Percentiles rank a stretch among this genome's conserved stretches.
phyloP scores from a whole-genome alignment of 2,888 invertebrate species.

The Hemicrepidius hirtus region DNA sequence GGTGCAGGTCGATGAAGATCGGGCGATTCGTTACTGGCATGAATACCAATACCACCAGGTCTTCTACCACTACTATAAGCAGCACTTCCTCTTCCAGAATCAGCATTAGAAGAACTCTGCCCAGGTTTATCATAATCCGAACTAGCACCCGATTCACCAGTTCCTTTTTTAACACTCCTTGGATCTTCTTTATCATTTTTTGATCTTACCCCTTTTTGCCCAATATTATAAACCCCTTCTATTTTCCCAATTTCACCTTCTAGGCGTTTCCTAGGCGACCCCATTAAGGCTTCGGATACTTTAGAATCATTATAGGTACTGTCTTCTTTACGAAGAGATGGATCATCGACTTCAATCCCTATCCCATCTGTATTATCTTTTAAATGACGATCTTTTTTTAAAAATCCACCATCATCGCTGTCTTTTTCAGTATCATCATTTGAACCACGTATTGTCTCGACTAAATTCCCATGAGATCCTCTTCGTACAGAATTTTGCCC shows the following conservation, averaged over 20 bases:
- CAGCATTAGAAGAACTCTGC: slow-evolving; percentile 83
- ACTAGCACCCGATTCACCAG: slow-evolving; percentile 78
- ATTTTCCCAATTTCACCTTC: slow-evolving; percentile 68
- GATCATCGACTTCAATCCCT: slow-evolving; percentile 44
- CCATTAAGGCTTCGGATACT: slow-evolving; percentile 65
- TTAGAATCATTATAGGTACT: slow-evolving; percentile 58
- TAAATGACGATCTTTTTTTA: slow-evolving; percentile 63
- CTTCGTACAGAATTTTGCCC: slow-evolving; percentile 69
- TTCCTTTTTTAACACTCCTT: slow-evolving; percentile 73
- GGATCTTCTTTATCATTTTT: slow-evolving; percentile 72
- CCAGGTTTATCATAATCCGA: slow-evolving; percentile 86
- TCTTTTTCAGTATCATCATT: slow-evolving; percentile 72
- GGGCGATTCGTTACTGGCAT: slow-evolving; percentile 76
- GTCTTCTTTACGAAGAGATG: slow-evolving; percentile 47
- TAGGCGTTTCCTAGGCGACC: slow-evolving; percentile 66
- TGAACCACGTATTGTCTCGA: slow-evolving; percentile 69
- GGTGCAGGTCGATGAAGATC: slow-evolving; percentile 71
- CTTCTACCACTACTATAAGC: slow-evolving; percentile 85
- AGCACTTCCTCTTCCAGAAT: slow-evolving; percentile 87
- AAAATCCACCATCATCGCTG: slow-evolving; percentile 79
- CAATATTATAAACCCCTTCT: slow-evolving; percentile 78
- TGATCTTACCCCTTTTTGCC: slow-evolving; percentile 65
- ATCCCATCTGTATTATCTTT: slow-evolving; percentile 47
- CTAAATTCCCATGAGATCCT: slow-evolving; percentile 78
- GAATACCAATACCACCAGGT: slow-evolving; percentile 74